These are phyloP conservation scores for Gephyroberyx darwinii DNA, from an alignment of 2,797 vertebrate species.

Conservation along the genomic window DNA sequence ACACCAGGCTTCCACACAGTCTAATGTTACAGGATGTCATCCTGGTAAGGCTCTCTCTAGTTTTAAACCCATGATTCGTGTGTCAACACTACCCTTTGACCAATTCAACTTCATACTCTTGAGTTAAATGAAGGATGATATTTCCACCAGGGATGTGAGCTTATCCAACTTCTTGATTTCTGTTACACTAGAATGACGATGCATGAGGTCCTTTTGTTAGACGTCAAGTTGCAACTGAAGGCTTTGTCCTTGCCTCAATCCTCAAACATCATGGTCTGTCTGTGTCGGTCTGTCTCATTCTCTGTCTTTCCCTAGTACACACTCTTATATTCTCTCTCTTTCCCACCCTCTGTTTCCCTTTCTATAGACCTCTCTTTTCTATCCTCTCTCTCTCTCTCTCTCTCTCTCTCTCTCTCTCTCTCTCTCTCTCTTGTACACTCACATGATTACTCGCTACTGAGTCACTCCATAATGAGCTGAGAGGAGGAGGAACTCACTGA, in stretches of 20 bases:
- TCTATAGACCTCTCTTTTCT: constrained; percentile 6
- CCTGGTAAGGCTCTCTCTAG: neutral
- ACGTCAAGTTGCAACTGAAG: constrained; percentile 4
- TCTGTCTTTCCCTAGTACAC: constrained; percentile 1
- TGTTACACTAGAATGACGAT: neutral
- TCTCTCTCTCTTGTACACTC: constrained; percentile 17
- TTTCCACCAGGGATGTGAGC: neutral
- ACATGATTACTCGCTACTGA: constrained; percentile 42
- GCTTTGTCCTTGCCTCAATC: neutral
- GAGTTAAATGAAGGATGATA: neutral
- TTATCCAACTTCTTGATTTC: neutral
- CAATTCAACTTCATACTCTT: neutral
- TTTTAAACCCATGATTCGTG: neutral
- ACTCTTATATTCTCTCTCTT: too few species aligned
- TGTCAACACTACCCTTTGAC: neutral
- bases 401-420: neutral
- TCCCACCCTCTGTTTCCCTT: neutral
- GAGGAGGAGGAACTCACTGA: constrained; percentile 11
- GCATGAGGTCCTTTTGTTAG: neutral
- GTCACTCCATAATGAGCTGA: constrained; percentile 44
- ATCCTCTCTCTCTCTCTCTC: neutral
- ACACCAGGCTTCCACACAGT: neutral
- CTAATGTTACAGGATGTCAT: constrained; percentile 19
- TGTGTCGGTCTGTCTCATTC: neutral
- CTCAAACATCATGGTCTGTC: neutral